phyloP scores from a whole-genome alignment of 2,113 vertebrate species.

The Trogon surrucura region DNA sequence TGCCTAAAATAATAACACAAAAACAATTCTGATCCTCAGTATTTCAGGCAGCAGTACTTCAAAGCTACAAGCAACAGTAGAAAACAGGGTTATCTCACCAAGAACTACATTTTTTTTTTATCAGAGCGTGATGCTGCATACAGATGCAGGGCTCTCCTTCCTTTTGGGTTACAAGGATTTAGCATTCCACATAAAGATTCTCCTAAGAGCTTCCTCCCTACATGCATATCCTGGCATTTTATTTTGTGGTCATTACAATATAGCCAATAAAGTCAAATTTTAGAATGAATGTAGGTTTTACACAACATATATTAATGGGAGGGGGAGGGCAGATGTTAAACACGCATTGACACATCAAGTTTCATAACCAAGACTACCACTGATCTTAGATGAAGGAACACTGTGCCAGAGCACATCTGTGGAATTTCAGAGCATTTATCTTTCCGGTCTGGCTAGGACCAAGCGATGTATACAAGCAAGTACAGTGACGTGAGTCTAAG shows the following conservation, averaged over 20 bases:
- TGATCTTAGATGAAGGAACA: neutral
- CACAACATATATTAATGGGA: neutral
- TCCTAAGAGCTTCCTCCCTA: neutral
- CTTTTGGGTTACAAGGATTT: neutral
- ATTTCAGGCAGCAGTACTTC: neutral
- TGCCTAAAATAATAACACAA: no score
- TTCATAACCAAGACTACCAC: neutral
- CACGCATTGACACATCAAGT: neutral
- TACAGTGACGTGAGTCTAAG: neutral
- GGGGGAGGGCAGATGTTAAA: neutral
- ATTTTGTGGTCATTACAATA: neutral
- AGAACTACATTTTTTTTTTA: neutral
- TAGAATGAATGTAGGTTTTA: neutral
- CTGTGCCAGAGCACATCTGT: neutral
- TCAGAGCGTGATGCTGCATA: neutral
- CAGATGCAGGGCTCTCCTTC: neutral
- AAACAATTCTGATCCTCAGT: no score
- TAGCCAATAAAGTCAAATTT: neutral
- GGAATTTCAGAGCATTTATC: neutral
- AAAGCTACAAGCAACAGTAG: neutral
- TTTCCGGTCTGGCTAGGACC: neutral
- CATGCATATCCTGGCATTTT: neutral
- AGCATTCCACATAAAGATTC: neutral
- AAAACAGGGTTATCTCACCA: neutral
- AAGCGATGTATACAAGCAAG: neutral